phyloP scores from a whole-genome alignment of 2,888 invertebrate species.

The Caenorhabditis angaria region DNA sequence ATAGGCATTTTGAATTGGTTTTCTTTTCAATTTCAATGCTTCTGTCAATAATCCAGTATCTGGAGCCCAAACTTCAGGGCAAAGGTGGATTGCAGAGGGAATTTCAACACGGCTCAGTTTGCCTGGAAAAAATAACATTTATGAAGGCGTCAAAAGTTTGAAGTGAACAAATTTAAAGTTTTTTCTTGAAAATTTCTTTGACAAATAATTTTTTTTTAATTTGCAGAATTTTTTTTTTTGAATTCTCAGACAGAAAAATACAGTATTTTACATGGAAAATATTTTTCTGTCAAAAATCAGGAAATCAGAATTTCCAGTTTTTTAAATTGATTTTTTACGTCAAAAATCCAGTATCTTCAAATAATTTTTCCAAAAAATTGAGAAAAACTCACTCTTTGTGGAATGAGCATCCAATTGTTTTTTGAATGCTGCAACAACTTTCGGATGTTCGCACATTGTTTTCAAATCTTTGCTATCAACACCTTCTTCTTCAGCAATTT shows the following conservation, averaged over 20 bases:
- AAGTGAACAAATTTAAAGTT: too few relatives aligned
- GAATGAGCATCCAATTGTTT: slow-evolving; percentile 78
- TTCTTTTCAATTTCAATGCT: slow-evolving; percentile 92
- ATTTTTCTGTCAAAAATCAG: background rate
- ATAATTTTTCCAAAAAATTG: too few relatives aligned
- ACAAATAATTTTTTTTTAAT: too few relatives aligned
- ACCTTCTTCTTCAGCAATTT: slow-evolving; percentile 79
- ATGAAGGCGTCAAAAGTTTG: background rate
- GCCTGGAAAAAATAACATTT: slow-evolving; percentile 76
- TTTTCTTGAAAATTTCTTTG: too few relatives aligned
- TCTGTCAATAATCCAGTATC: slow-evolving; percentile 96
- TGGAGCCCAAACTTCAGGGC: slow-evolving; percentile 92
- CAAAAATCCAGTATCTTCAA: too few relatives aligned
- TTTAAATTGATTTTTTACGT: too few relatives aligned
- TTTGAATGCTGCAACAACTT: slow-evolving; percentile 83
- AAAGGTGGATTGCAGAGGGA: slow-evolving; percentile 87
- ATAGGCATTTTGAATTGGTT: slow-evolving; percentile 53
- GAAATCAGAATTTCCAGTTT: too few relatives aligned
- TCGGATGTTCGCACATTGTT: slow-evolving; percentile 81
- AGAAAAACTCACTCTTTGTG: slow-evolving; percentile 43
- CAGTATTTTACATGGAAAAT: too few relatives aligned
- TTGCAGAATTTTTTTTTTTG: background rate
- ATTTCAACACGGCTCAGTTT: slow-evolving; percentile 90
- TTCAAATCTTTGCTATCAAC: slow-evolving; percentile 75
- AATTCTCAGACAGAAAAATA: too few relatives aligned